phyloP scores from a whole-genome alignment of 1,140 invertebrate genomes.

The Aphaenogaster ashmeadi region DNA sequence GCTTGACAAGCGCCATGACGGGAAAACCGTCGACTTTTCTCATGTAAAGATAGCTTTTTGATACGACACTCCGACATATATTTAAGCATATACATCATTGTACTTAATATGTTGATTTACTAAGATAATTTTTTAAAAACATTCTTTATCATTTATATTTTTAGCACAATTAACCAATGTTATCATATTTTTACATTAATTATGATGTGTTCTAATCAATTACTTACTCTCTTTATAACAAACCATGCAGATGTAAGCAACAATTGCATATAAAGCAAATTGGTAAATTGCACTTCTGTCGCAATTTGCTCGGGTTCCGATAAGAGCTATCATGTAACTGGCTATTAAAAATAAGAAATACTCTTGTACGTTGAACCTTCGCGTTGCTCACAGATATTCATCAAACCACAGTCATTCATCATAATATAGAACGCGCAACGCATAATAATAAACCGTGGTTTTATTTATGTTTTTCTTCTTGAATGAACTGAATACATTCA shows the following conservation, averaged over 20 bases:
- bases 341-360: slow-evolving; percentile 4
- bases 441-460: slow-evolving; percentile 43
- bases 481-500: slow-evolving; percentile 62
- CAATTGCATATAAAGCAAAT: not conserved
- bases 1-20: not conserved
- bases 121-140: not conserved
- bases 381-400: not conserved
- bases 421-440: slow-evolving; percentile 52
- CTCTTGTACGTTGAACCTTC: slow-evolving; percentile 38
- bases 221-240: not conserved
- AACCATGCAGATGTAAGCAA: not conserved
- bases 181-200: slow-evolving; percentile 9
- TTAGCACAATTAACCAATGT: not conserved
- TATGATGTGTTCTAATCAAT: not conserved
- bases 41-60: not conserved
- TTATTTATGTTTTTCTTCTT: slow-evolving; percentile 65
- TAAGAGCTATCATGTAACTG: slow-evolving; percentile 4
- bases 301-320: not conserved
- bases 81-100: not conserved
- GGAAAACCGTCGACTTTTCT: slow-evolving; percentile 4
- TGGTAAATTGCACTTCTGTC: not conserved
- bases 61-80: not conserved
- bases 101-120: not conserved
- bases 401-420: slow-evolving; percentile 45
- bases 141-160: not conserved